Percentiles rank a stretch among this genome's conserved stretches.
Conservation (phyloP, 2,888 invertebrate species). For the Xestia sexstrigata region DNA sequence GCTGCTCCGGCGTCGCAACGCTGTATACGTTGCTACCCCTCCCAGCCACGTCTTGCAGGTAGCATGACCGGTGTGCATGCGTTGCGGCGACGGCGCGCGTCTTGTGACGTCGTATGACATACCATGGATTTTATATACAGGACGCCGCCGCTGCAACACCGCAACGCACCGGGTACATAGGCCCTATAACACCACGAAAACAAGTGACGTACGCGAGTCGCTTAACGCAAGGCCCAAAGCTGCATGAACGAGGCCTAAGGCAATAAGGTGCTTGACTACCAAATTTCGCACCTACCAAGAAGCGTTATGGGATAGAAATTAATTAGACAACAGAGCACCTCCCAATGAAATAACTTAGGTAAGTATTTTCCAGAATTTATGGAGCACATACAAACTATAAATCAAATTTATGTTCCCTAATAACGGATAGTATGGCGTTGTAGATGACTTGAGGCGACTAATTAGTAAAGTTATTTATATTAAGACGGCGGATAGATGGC, state of each 20-base stretch:
- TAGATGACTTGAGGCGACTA: slow-evolving; percentile 69
- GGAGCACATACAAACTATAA: slow-evolving; percentile 70
- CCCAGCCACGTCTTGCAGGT: too few species aligned
- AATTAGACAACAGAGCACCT: slow-evolving; percentile 52
- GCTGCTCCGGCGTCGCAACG: too few species aligned
- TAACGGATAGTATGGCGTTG: slow-evolving; percentile 69
- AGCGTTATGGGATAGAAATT: slow-evolving; percentile 39
- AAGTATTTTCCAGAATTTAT: slow-evolving; percentile 70
- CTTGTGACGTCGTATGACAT: too few species aligned
- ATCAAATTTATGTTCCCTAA: slow-evolving; percentile 74
- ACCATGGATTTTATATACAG: too few species aligned
- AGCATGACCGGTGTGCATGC: too few species aligned
- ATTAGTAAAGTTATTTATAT: slow-evolving; percentile 69
- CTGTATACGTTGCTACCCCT: background rate
- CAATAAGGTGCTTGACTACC: background rate
- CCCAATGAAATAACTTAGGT: slow-evolving; percentile 60
- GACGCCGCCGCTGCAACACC: background rate
- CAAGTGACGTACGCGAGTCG: background rate
- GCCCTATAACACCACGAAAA: background rate
- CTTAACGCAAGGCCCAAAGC: background rate
- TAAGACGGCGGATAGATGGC: slow-evolving; percentile 49
- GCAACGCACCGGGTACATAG: too few species aligned
- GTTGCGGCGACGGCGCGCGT: too few species aligned
- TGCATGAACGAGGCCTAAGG: background rate
- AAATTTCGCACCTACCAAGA: slow-evolving; percentile 19